Base-by-base conservation (phyloP, 2,113 vertebrate genomes). In the Osmerus mordax region DNA sequence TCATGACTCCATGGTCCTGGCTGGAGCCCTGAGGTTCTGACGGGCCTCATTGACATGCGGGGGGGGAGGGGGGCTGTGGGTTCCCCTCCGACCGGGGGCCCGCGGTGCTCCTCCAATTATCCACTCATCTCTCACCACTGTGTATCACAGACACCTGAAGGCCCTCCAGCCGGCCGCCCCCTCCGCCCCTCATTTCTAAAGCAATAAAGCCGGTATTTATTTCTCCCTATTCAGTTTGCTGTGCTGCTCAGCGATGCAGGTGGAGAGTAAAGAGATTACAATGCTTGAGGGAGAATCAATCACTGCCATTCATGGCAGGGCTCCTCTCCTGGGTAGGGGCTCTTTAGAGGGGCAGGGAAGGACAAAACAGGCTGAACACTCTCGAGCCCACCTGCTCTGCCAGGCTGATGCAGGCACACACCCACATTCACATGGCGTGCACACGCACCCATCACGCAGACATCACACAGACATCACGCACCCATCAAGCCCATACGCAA, bases 211-310 rank as follows among this genome's bases (percentile, higher is more conserved):
- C 60, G 74, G 78, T 85, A 86, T 90, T 88, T 91, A 85, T 89
- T 88, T 88, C 3, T 69, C 70, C 76, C 70, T 75, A 75, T 87
- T 91, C 74, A 85, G 74, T 90, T 81, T 86, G 76, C 70, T 29
- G 75, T 74, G 77, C 81, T 78, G 73, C 74, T 76, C 70, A 74
- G 83, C 79, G 81, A 76, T 86, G 78, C 82, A 85, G 82, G 87
- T 70, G 73, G 73, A 77, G 68, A 78, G 73, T 87, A 87, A 90
- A 86, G 80, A 83, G 79, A 88, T 89, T 85, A 88, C 77, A 88
- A 83, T 87, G 87, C 84, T 90, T 83, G 58, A 79, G 86, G 81
- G 84, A 80, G 89, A 89, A 88, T 88, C 83, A 89, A 75, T 88
- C 83, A 78, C 66, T 79, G 76, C 75, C 84, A 83, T 91, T 89